Base-by-base conservation (phyloP, 2,888 invertebrate genomes). In the Chymomyza procnemis region DNA sequence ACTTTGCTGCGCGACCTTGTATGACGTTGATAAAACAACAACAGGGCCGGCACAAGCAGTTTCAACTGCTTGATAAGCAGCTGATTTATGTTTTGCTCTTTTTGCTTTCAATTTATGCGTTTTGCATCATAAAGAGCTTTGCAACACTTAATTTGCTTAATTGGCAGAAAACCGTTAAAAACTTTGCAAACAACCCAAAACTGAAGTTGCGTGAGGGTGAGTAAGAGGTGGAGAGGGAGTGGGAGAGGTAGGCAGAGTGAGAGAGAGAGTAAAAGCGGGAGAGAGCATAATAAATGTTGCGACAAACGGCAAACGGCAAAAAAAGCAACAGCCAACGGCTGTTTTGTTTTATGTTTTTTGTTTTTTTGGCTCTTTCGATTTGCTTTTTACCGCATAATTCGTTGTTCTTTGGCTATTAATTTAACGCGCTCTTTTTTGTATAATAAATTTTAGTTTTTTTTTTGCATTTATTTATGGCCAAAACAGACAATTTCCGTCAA, bases 381-480 rank as follows among this genome's bases (percentile, higher is more conserved):
- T 21, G 5, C 9, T 26, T 41, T 41, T 16, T n/a, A 46, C 21
- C 19, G 22, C 61, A 61, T 61, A 21, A 4, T 61, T 34, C 16
- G 19, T 41, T 21, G 59, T 52, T 41, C 34, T 41, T 5, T 41
- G 34, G 34, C 34, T 41, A 41, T 41, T 41, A 41, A 41, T 41
- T 41, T 41, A 12, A 41, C 34, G 34, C 34, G 34, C 34, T 9
- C 34, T 54, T 62, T 19, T 62, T 30, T n/a, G n/a, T n/a, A n/a
- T n/a, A n/a, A n/a, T n/a, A n/a, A n/a, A n/a, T n/a, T n/a, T n/a
- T n/a, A n/a, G n/a, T n/a, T 55, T 54, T 52, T 62, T 78, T 74
- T 77, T 77, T 75, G 75, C 78, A 79, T 79, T 77, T 77, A 77
- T 76, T 77, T 77, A 79, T 79, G 79, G 79, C 76, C 76, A 79